Percentiles rank a stretch among this genome's conserved stretches.
Evolutionary conservation across 2,113 vertebrate genomes (phyloP).

Genomic region (Symphodus melops): DNA sequence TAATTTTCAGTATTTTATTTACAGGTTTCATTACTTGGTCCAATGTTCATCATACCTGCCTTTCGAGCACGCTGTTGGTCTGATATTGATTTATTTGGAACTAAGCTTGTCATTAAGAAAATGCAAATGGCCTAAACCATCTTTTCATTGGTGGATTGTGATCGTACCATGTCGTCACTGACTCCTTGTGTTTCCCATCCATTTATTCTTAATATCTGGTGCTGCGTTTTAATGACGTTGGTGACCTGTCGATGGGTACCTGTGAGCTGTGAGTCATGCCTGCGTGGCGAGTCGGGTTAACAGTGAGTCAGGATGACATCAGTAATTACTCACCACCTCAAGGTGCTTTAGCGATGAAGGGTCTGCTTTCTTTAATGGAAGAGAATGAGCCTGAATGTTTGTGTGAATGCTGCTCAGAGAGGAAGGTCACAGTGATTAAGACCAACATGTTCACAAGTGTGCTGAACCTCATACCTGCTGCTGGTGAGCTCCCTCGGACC

Average conservation of each 20-base stretch:
- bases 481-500: constrained; percentile 11
- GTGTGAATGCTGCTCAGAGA: not conserved
- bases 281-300: not conserved
- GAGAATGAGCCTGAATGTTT: constrained; percentile 10
- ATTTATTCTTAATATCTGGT: not conserved
- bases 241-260: constrained; percentile 5
- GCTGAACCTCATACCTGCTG: not conserved
- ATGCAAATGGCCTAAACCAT: too few relatives aligned
- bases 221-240: not conserved
- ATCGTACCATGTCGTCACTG: not conserved
- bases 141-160: too few relatives aligned
- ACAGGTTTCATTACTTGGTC: too few relatives aligned
- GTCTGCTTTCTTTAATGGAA: constrained; percentile 15
- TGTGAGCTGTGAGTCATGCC: constrained; percentile 13
- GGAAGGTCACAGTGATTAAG: constrained; percentile 32
- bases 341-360: constrained; percentile 13
- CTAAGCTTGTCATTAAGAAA: too few relatives aligned
- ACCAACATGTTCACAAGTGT: not conserved
- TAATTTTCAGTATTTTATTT: too few relatives aligned
- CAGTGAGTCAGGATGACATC: constrained; percentile 32
- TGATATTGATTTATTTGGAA: too few relatives aligned
- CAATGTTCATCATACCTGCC: too few relatives aligned
- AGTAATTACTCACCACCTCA: constrained; percentile 2
- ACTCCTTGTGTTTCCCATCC: not conserved
- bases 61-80: too few relatives aligned